Base-by-base conservation (phyloP, 1,140 invertebrate species). In the Pseudomyrmex gracilis region DNA sequence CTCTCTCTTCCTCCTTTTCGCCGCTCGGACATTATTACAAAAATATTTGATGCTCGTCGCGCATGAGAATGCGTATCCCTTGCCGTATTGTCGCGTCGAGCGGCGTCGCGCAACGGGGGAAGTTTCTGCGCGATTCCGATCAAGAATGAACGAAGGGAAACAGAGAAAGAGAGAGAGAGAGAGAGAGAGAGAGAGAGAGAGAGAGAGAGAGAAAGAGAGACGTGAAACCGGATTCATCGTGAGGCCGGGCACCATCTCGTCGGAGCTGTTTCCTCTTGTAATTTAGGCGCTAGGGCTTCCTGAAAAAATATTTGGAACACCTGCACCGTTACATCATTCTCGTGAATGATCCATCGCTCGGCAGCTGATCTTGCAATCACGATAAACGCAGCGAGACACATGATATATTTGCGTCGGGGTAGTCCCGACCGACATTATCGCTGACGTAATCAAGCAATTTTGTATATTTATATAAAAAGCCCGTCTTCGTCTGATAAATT, bases 21-120 rank as follows among this genome's bases (percentile, higher is more conserved):
- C 22, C 20, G 45, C 53, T 34, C 47, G 74, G 85, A 91, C 90
- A 90, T 92, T 92, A 93, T 92, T 92, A 93, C 91, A 89, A 93
- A 93, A 93, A 94, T 92, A 93, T 93, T 93, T 88, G 90, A 89
- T 92, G 90, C 87, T 90, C 89, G 87, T 92, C 73, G 24, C 20
- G 61, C 45, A 66, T 88, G 85, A 89, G 77, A 34, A 34, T 34
- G 34, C 76, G 58, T 70, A 74, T 76, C 73, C 57, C 49, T 49
- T 24, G 22, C 85, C 64, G 64, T 61, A 91, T 91, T 91, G 87
- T 85, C 71, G 77, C 85, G 73, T 67, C 67, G 10, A 78, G 17
- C 20, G 51, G 64, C 49, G 76, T 78, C 66, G 76, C 66, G 76
- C 53, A 71, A 78, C 10, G 53, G 55, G 55, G 15, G 34, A 49